A percentile compares a stretch with the other conserved stretches of the same genome.
Conservation (phyloP, 2,888 invertebrate species). For the Phymatocera aterrima region DNA sequence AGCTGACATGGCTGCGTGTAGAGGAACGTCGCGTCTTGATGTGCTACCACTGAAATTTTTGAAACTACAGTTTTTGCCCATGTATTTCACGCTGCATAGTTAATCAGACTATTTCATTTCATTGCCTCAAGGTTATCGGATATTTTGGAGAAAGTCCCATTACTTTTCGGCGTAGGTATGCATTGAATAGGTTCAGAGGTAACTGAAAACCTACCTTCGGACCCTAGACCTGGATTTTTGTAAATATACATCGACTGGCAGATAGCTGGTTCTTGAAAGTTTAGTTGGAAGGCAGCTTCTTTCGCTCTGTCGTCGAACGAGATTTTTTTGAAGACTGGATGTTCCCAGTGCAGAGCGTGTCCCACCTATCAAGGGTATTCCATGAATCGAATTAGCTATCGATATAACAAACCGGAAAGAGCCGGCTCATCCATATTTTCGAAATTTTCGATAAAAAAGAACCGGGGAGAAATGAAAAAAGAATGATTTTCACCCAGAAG, state of each 20-base stretch:
- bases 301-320: constrained; percentile 92
- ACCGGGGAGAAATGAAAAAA: background rate
- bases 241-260: constrained; percentile 99
- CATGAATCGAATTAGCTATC: background rate
- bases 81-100: too few relatives aligned
- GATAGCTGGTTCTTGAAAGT: constrained; percentile 87
- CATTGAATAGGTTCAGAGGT: background rate
- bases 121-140: too few relatives aligned
- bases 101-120: too few relatives aligned
- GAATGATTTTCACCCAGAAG: background rate
- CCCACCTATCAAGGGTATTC: constrained; percentile 84
- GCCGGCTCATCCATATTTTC: too few relatives aligned
- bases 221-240: constrained; percentile 94
- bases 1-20: constrained; percentile 89
- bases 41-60: constrained; percentile 79
- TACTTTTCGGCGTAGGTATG: too few relatives aligned
- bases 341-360: constrained; percentile 90
- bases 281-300: constrained; percentile 84
- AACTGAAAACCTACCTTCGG: constrained; percentile 82
- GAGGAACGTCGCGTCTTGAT: constrained; percentile 93
- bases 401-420: constrained; percentile 58
- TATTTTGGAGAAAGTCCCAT: too few relatives aligned
- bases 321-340: constrained; percentile 87
- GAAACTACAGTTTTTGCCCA: background rate
- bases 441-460: constrained; percentile 70